phyloP scores from a whole-genome alignment of 1,140 invertebrate genomes.

The Mamestra configurata region DNA sequence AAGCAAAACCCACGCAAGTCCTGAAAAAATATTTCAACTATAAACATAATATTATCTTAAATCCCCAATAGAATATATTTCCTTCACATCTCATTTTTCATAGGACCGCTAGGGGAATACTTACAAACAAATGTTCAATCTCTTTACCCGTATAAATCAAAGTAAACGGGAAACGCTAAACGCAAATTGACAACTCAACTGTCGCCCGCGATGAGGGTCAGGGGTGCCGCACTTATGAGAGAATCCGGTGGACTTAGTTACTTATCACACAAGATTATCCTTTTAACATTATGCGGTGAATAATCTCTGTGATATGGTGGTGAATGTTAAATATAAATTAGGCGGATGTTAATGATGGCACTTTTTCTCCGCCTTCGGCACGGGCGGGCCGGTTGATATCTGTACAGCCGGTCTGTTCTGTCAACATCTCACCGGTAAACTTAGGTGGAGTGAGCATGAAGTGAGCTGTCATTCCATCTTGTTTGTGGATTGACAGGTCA shows the following conservation, averaged over 20 bases:
- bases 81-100: conserved; percentile 37
- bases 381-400: no score
- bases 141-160: conserved; percentile 62
- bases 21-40: not conserved
- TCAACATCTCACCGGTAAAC: no score
- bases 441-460: no score
- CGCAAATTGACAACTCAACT: conserved; percentile 66
- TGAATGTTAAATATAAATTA: conserved; percentile 15
- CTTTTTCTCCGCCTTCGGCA: no score
- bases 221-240: conserved; percentile 52
- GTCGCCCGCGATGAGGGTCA: conserved; percentile 60
- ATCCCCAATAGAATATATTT: conserved; percentile 35
- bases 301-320: conserved; percentile 26
- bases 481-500: no score
- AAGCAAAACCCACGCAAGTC: not conserved
- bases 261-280: conserved; percentile 50
- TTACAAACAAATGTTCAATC: conserved; percentile 58
- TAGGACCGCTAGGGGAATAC: conserved; percentile 30
- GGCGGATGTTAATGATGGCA: not conserved
- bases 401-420: no score
- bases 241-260: conserved; percentile 54
- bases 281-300: conserved; percentile 46
- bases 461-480: no score
- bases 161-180: conserved; percentile 59
- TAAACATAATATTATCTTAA: conserved; percentile 15